These are phyloP conservation scores for Athalia cordata DNA, from an alignment of 2,888 invertebrate genomes.

Conservation along the genomic window DNA sequence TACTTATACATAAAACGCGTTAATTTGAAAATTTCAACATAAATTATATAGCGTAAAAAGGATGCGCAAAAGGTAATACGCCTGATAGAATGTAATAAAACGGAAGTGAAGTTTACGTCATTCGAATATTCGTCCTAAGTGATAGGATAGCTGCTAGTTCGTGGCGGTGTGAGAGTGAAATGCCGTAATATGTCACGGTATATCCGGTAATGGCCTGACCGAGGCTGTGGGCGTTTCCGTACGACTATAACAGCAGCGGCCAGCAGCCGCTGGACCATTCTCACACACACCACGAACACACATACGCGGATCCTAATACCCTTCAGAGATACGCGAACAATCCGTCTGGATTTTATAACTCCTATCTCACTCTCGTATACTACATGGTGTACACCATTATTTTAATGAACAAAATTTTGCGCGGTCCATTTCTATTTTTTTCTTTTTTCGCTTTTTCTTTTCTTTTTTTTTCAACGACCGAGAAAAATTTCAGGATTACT, in stretches of 20 bases:
- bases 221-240: slow-evolving; percentile 35
- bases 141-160: not conserved
- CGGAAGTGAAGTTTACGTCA: slow-evolving; percentile 32
- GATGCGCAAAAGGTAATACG: not conserved
- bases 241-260: not conserved
- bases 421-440: too few species aligned
- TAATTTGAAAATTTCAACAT: not conserved
- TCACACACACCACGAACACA: not conserved
- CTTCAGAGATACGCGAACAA: not conserved
- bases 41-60: not conserved
- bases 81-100: slow-evolving; percentile 13
- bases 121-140: not conserved
- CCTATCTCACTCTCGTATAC: not conserved
- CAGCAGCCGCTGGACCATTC: not conserved
- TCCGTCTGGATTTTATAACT: not conserved
- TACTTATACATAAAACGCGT: too few species aligned
- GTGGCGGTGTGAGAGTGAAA: not conserved
- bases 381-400: not conserved
- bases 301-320: not conserved
- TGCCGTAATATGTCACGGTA: slow-evolving; percentile 25
- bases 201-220: slow-evolving; percentile 32
- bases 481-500: too few species aligned
- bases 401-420: too few species aligned
- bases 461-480: too few species aligned
- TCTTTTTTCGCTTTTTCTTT: too few species aligned